A percentile compares a stretch with the other conserved stretches of the same genome.
Conservation (phyloP, 2,797 vertebrate genomes). For the Cossypha dichroa region DNA sequence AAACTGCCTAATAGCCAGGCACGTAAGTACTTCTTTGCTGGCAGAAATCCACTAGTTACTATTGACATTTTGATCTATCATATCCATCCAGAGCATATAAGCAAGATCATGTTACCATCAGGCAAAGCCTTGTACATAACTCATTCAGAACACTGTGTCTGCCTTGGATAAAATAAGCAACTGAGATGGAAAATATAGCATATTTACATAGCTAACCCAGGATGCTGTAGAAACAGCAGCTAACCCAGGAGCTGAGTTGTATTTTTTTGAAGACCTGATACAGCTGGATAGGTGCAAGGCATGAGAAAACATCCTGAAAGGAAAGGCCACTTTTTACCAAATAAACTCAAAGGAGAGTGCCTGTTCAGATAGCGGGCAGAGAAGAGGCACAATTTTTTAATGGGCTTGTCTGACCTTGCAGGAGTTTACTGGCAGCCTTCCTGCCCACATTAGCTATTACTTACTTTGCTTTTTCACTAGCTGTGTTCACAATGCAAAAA, state of each 20-base stretch:
- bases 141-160: background rate
- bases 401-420: background rate
- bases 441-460: background rate
- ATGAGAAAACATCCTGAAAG: background rate
- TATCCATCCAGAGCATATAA: background rate
- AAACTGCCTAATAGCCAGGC: background rate
- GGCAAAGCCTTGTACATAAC: background rate
- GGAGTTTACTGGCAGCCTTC: background rate
- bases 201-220: background rate
- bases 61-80: background rate
- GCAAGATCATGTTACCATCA: background rate
- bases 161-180: background rate
- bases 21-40: background rate
- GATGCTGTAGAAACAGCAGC: background rate
- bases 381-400: background rate
- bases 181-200: accelerated
- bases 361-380: background rate
- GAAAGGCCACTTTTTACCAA: background rate
- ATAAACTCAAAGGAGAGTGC: background rate
- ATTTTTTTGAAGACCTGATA: background rate
- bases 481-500: accelerated
- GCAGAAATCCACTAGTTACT: background rate
- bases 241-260: background rate
- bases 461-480: background rate
- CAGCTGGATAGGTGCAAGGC: background rate